phyloP scores from a whole-genome alignment of 2,797 vertebrate species.

The Argya squamiceps region DNA sequence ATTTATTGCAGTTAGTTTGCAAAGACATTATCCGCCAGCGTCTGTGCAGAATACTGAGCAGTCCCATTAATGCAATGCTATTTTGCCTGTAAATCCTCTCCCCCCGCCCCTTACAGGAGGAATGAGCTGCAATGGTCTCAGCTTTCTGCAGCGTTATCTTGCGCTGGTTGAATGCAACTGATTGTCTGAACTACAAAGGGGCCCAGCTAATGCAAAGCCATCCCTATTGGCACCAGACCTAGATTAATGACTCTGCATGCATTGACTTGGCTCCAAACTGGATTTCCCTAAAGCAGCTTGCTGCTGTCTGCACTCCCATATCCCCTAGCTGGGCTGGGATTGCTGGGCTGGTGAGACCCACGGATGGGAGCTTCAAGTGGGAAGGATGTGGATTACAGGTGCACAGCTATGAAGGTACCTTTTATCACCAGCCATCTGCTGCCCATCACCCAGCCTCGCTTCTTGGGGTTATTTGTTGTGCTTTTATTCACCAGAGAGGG shows the following conservation, averaged over 20 bases:
- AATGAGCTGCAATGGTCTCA: conserved; percentile 39
- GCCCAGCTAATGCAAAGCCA: conserved; percentile 64
- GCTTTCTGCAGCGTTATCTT: conserved; percentile 64
- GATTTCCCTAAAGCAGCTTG: conserved; percentile 52
- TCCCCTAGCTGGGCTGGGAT: neutral
- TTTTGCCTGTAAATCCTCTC: conserved; percentile 66
- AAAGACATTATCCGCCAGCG: conserved; percentile 57
- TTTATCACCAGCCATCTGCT: conserved; percentile 15
- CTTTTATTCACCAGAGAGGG: neutral
- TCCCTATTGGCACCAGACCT: conserved; percentile 60
- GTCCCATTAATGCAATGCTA: conserved; percentile 71
- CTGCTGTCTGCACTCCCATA: conserved; percentile 12
- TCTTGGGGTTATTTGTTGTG: conserved; percentile 15
- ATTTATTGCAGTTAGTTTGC: conserved; percentile 70
- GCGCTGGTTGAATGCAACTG: conserved; percentile 51
- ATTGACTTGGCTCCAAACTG: conserved; percentile 57
- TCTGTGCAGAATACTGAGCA: conserved; percentile 73
- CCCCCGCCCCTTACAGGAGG: conserved; percentile 54
- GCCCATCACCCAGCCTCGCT: neutral
- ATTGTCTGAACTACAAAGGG: conserved; percentile 70
- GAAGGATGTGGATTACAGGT: neutral
- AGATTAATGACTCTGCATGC: conserved; percentile 62
- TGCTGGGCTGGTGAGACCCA: neutral
- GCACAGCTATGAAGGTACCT: conserved; percentile 33
- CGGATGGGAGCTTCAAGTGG: neutral